A percentile compares a stretch with the other conserved stretches of the same genome.
Evolutionary conservation across 2,888 invertebrate genomes (phyloP).

Genomic region (Cheilosia urbana): DNA sequence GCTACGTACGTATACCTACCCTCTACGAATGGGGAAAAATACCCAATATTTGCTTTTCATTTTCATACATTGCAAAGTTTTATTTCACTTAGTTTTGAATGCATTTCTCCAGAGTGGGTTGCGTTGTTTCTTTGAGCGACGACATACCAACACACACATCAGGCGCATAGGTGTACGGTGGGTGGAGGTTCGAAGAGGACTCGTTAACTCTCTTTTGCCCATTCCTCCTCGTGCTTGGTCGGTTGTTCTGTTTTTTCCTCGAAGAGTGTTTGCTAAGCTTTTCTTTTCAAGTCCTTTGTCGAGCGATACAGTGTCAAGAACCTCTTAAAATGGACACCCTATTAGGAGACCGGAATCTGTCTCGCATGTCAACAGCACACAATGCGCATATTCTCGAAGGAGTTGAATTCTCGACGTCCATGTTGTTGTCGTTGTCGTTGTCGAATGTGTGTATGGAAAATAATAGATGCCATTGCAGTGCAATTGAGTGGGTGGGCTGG

Average conservation of each 20-base stretch:
- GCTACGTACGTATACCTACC: constrained; percentile 10
- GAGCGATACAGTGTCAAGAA: constrained; percentile 76
- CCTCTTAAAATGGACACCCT: constrained; percentile 77
- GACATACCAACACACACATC: constrained; percentile 4
- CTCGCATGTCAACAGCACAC: constrained; percentile 61
- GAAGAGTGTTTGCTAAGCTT: constrained; percentile 74
- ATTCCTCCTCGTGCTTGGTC: neutral
- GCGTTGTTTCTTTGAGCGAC: constrained; percentile 36
- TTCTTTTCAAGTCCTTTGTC: constrained; percentile 70
- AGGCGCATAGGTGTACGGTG: neutral
- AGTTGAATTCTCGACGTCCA: constrained; percentile 4
- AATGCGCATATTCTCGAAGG: constrained; percentile 72
- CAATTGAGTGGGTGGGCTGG: constrained; percentile 18
- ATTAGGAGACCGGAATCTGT: constrained; percentile 76
- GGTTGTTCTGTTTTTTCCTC: constrained; percentile 34
- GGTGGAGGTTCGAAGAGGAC: constrained; percentile 52
- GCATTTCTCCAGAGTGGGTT: constrained; percentile 36
- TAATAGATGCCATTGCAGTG: no score
- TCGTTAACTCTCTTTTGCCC: constrained; percentile 64
- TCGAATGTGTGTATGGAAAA: constrained; percentile 4
- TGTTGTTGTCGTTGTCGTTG: constrained; percentile 14
- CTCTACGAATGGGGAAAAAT: constrained; percentile 27
- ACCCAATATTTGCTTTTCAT: constrained; percentile 72
- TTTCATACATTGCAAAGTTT: constrained; percentile 74
- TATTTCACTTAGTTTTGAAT: constrained; percentile 73